Evolutionary conservation across 2,113 vertebrate species (phyloP).

Genomic region (Pycnonotus jocosus): DNA sequence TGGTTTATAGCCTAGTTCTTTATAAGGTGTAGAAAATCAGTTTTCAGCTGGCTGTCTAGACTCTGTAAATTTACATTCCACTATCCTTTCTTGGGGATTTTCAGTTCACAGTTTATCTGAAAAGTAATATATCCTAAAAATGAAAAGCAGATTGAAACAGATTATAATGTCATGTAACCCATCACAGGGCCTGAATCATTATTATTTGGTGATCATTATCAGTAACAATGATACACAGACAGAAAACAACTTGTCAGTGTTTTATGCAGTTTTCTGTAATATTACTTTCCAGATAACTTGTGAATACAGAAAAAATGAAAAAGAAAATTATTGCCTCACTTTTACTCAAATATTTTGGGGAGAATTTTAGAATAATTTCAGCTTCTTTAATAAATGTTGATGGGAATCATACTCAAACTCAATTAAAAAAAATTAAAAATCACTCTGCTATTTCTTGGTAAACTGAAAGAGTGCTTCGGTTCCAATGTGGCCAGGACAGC

Average conservation of each 20-base stretch:
- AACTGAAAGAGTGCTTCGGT: neutral
- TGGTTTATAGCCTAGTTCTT: neutral
- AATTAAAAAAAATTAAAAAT: neutral
- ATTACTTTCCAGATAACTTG: neutral
- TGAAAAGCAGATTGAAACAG: conserved; percentile 50
- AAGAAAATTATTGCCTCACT: neutral
- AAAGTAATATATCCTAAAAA: conserved; percentile 60
- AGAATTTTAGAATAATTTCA: neutral
- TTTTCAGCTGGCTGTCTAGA: conserved; percentile 45
- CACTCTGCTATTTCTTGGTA: neutral
- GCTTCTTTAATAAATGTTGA: neutral
- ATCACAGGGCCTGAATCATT: neutral
- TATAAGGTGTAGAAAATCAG: conserved; percentile 33
- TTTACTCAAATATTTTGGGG: neutral
- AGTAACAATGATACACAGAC: neutral
- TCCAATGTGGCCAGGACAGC: neutral
- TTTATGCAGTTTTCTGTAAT: neutral
- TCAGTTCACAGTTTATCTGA: conserved; percentile 34
- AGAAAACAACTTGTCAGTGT: conserved; percentile 4
- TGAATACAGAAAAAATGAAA: neutral
- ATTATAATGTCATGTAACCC: conserved; percentile 4
- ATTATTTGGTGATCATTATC: conserved; percentile 50
- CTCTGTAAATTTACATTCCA: conserved; percentile 7
- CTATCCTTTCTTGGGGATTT: neutral
- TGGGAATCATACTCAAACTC: neutral